Base-by-base conservation (phyloP, 2,113 vertebrate genomes). In the Phyllostomus hastatus region DNA sequence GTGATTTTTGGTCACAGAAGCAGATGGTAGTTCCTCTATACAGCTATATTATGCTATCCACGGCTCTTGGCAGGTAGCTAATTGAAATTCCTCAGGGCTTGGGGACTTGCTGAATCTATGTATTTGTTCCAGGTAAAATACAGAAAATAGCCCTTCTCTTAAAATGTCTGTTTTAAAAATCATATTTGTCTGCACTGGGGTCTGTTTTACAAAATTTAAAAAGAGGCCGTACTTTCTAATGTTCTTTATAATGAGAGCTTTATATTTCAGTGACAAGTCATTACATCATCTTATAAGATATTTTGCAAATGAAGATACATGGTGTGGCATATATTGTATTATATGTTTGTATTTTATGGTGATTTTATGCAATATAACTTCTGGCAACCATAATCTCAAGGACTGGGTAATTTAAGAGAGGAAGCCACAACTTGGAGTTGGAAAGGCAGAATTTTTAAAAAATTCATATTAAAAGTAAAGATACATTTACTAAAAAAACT, bases 51-150 rank as follows among this genome's bases (percentile, higher is more conserved):
- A 50, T 67, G 57, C 52, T 97, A 26, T 88, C 72, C 86, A 41
- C 90, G 54, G 48, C 76, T 96, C 85, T 88, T 91, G 91, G 81
- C 78, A 97, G 93, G 86, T 94, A 97, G 94, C 72, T 93, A 97
- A 96, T 95, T 96, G 95, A 97, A 96, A 98, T 96, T 96, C 86
- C 86, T 85, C 64, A 90, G 86, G 73, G 73, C 48, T 52, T 87
- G 26, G n/a, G 46, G n/a, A 93, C 57, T 93, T 97, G 73, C 91
- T 87, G 64, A 91, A 93, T 96, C 54, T 97, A 52, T 52, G 50
- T 88, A 93, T 90, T 93, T 91, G 93, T 95, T 96, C 78, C 82
- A 96, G 97, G 82, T 91, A 95, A 95, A 94, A 93, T 94, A 97
- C 72, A 92, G n/a, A 43, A 95, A 95, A 70, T 94, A 96, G 46